Evolutionary conservation across 2,888 invertebrate genomes (phyloP).

Genomic region (Harmothoe impar): DNA sequence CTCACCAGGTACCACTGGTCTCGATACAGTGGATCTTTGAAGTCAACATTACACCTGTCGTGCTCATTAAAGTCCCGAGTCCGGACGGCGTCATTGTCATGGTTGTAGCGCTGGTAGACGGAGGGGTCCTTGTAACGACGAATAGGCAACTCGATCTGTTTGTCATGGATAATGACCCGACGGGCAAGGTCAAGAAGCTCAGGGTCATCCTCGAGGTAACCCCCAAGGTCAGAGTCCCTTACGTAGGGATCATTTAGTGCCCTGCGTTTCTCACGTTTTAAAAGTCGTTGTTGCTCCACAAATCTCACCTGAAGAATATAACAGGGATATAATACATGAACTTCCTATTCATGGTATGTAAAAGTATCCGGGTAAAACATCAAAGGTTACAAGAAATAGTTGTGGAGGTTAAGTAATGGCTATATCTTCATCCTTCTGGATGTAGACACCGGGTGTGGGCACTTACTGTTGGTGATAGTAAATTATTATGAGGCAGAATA

Average conservation of each 20-base stretch:
- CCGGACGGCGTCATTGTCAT: conserved; percentile 35
- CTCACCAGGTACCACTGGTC: conserved; percentile 81
- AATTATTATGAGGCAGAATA: too few relatives aligned
- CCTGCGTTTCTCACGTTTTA: conserved; percentile 74
- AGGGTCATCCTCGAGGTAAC: not conserved
- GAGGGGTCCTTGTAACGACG: conserved; percentile 74
- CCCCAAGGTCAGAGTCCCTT: not conserved
- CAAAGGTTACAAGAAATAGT: not conserved
- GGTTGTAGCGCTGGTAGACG: conserved; percentile 73
- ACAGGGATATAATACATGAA: not conserved
- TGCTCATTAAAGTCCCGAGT: not conserved
- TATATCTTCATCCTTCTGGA: not conserved
- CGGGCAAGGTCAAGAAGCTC: not conserved
- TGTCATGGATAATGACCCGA: conserved; percentile 75
- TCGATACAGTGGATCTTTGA: conserved; percentile 76
- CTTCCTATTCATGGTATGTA: not conserved
- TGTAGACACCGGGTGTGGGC: not conserved
- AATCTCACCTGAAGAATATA: conserved; percentile 73
- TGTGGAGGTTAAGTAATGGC: not conserved
- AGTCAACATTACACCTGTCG: conserved; percentile 65
- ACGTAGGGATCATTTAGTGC: conserved; percentile 56
- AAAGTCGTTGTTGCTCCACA: conserved; percentile 77
- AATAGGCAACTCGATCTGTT: conserved; percentile 77
- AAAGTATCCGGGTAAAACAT: not conserved
- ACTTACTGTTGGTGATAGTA: not conserved